Evolutionary conservation across 1,140 invertebrate species (phyloP), one percentile per base, ranked within the genome.

Genomic region (Plectrocnemia conspersa): DNA sequence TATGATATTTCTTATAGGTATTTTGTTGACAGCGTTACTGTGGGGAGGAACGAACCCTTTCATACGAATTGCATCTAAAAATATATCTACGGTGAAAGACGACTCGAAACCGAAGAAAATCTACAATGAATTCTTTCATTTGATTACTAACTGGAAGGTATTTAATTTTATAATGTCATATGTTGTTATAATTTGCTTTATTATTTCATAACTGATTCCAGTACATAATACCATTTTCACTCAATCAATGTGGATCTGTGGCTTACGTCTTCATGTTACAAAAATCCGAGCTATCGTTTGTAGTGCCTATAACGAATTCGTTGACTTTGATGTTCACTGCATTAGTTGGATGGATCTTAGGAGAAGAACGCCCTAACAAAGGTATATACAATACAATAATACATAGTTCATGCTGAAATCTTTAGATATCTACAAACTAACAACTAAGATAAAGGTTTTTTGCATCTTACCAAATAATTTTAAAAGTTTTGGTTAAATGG

Each of bases 31-130:
- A n/a, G 76, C 77, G 3, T 7, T 79, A 22, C 67, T 86, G 24
- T 86, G 84, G 83, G 84, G 84, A 1, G 73, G 70, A 22, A 84
- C 83, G 5, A 86, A 85, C 66, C 84, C 84, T 1, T 76, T 85
- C 45, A 77, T 86, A 32, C 78, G 81, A 61, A 77, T 73, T 62
- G 83, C 82, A 16, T 80, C 82, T 0, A 68, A 66, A 60, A 80
- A 79, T 4, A 73, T 85, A 11, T 73, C 76, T n/a, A 69, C 76
- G 61, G 72, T 84, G 0, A 69, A 73, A 52, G 35, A 7, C 6
- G 38, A 40, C n/a, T 16, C 33, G 2, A 11, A 9, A n/a, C 19
- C 7, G 9, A 15, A 77, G 81, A 63, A 77, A 80, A 58, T 67
- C 77, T 35, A 75, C 77, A 27, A 82, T 85, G 68, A 32, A 80